phyloP scores from a whole-genome alignment of 2,113 vertebrate species.

The Cygnus buccinator region DNA sequence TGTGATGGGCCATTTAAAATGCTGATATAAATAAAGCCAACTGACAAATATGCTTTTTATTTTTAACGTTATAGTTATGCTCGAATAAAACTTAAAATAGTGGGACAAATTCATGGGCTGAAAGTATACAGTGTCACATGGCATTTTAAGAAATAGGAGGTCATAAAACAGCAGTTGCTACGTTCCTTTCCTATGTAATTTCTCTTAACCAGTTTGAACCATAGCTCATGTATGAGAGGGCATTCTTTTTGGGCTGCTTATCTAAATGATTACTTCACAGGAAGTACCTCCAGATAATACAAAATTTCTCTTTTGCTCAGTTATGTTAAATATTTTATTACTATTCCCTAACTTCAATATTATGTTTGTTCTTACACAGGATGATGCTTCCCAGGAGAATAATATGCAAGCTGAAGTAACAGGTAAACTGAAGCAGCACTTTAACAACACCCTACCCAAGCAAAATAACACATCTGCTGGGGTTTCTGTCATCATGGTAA shows the following conservation, averaged over 20 bases:
- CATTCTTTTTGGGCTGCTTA: neutral
- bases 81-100: neutral
- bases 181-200: neutral
- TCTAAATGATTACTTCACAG: neutral
- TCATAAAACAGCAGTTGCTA: neutral
- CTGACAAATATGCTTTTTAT: neutral
- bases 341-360: neutral
- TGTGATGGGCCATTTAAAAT: neutral
- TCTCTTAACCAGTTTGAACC: neutral
- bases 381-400: constrained; percentile 87
- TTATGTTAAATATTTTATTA: neutral
- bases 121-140: neutral
- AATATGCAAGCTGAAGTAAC: constrained; percentile 95
- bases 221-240: neutral
- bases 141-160: neutral
- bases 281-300: neutral
- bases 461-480: constrained; percentile 87
- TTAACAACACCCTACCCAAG: constrained; percentile 88
- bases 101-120: neutral
- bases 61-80: neutral
- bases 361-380: constrained; percentile 71
- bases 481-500: constrained; percentile 96
- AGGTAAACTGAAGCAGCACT: constrained; percentile 98
- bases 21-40: neutral
- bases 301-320: neutral